Conservation (phyloP, 2,113 vertebrate genomes). For the Fregata magnificens region DNA sequence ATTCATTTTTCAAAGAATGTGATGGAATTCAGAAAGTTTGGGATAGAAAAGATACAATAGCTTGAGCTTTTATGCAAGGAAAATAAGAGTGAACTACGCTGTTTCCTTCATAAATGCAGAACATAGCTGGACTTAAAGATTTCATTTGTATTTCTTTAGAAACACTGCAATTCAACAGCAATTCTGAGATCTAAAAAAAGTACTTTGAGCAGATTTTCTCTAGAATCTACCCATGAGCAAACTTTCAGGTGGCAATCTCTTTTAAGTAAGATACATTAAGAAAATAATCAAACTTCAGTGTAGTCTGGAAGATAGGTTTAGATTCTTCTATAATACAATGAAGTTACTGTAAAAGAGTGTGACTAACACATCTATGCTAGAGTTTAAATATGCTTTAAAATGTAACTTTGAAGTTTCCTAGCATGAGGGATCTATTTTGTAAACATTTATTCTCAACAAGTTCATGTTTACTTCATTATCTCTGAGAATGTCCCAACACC, state of each 20-base stretch:
- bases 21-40: neutral
- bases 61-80: neutral
- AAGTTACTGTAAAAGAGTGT: neutral
- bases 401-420: neutral
- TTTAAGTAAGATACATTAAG: neutral
- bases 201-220: neutral
- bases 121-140: neutral
- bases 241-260: neutral
- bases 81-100: neutral
- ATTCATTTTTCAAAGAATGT: neutral
- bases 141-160: neutral
- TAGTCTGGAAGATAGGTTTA: neutral
- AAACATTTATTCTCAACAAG: neutral
- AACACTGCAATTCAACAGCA: neutral
- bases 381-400: neutral
- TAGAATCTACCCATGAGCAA: neutral
- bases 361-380: neutral
- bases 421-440: neutral
- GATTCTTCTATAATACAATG: neutral
- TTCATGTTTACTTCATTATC: neutral
- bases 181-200: neutral
- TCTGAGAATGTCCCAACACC: neutral
- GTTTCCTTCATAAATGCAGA: neutral
- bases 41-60: neutral
- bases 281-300: neutral